Percentiles rank a stretch among this genome's conserved stretches.
These are phyloP conservation scores for Rapana venosa DNA, from an alignment of 2,888 invertebrate species.

Conservation along the genomic window DNA sequence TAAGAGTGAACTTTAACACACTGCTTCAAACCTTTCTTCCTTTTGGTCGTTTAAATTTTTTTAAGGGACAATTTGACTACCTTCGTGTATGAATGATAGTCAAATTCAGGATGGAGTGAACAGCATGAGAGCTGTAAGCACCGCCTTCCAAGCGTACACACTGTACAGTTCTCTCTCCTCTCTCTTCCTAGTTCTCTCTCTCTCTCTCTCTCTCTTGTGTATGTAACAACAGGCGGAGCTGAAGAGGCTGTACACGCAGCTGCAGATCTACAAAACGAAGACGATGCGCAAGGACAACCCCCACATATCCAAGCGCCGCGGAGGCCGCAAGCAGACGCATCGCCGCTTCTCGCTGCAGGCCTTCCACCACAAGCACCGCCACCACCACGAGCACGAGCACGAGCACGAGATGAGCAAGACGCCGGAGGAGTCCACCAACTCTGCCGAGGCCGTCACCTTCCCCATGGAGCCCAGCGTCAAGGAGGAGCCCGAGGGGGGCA, in stretches of 20 bases:
- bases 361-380: constrained; percentile 85
- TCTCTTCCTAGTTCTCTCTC: neutral
- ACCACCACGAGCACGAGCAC: constrained; percentile 78
- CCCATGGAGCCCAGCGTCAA: constrained; percentile 67
- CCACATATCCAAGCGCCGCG: constrained; percentile 94
- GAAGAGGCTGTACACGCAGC: constrained; percentile 91
- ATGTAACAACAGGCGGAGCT: constrained; percentile 83
- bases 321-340: constrained; percentile 86
- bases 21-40: too few species aligned
- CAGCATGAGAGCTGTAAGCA: too few species aligned
- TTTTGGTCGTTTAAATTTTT: too few species aligned
- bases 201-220: neutral
- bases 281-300: constrained; percentile 96
- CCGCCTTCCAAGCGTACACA: too few species aligned
- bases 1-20: too few species aligned
- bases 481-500: constrained; percentile 57
- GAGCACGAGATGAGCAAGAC: constrained; percentile 88
- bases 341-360: constrained; percentile 88
- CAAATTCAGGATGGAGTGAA: too few species aligned
- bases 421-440: constrained; percentile 94
- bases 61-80: too few species aligned
- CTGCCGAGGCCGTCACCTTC: constrained; percentile 85
- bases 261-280: constrained; percentile 94
- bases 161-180: neutral
- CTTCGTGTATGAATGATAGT: too few species aligned